These are phyloP conservation scores for Sisyra nigra DNA, from an alignment of 2,888 invertebrate genomes.

Conservation along the genomic window DNA sequence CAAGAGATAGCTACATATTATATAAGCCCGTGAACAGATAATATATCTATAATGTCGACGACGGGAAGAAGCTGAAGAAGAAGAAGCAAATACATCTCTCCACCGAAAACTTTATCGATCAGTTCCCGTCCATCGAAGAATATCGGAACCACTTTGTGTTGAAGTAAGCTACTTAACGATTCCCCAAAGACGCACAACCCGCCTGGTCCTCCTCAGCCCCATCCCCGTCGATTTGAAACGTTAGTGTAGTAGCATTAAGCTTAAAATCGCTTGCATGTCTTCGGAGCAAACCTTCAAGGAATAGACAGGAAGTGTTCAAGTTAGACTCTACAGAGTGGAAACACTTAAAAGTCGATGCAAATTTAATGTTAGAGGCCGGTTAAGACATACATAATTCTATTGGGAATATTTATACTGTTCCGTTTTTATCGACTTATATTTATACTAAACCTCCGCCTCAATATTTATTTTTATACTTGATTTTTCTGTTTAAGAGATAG, in stretches of 20 bases:
- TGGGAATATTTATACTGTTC: constrained; percentile 8
- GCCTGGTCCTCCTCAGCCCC: neutral
- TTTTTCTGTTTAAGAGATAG: neutral
- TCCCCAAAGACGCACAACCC: constrained; percentile 1
- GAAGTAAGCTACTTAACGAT: constrained; percentile 10
- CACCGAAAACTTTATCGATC: constrained; percentile 5
- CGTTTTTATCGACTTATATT: neutral
- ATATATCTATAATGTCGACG: neutral
- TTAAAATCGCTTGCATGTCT: constrained; percentile 6
- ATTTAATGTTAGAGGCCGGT: constrained; percentile 26
- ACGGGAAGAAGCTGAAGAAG: neutral
- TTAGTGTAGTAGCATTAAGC: constrained; percentile 5
- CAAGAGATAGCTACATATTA: too few species aligned
- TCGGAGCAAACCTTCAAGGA: constrained; percentile 8
- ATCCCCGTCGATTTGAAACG: neutral
- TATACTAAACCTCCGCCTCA: neutral
- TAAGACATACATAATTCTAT: constrained; percentile 6
- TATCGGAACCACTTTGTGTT: constrained; percentile 9
- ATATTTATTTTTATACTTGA: neutral
- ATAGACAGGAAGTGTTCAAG: constrained; percentile 10
- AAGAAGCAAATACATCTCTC: too few species aligned
- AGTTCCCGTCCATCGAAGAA: constrained; percentile 7
- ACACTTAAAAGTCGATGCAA: constrained; percentile 30
- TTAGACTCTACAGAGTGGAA: constrained; percentile 14
- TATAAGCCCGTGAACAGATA: too few species aligned